These are phyloP conservation scores for Tuberolachnus salignus DNA, from an alignment of 2,888 invertebrate genomes.

Conservation along the genomic window DNA sequence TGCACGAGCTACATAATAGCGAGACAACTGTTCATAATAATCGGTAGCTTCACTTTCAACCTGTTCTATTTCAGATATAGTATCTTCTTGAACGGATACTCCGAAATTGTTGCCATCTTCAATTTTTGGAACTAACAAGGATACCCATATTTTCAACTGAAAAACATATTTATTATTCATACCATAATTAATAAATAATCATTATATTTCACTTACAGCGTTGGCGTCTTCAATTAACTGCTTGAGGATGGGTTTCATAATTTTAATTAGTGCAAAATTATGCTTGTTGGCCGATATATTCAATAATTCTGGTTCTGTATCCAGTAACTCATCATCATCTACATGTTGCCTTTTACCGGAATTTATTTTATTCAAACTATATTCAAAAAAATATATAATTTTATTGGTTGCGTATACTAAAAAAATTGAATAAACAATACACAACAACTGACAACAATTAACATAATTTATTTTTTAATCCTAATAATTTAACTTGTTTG, in stretches of 20 bases:
- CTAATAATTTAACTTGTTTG: too few species aligned
- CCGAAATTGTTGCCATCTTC: constrained; percentile 99
- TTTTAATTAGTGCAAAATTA: constrained; percentile 83
- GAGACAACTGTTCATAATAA: constrained; percentile 96
- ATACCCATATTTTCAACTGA: constrained; percentile 97
- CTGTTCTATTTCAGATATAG: constrained; percentile 93
- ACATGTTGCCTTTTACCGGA: constrained; percentile 28
- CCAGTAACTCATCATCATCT: constrained; percentile 29
- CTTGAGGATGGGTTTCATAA: constrained; percentile 92
- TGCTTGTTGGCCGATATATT: constrained; percentile 85
- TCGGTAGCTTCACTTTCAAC: constrained; percentile 97
- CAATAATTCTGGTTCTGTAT: constrained; percentile 73
- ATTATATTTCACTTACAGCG: constrained; percentile 69
- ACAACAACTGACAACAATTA: too few species aligned
- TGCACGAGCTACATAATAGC: constrained; percentile 91
- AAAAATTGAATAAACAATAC: too few species aligned
- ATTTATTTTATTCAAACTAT: constrained; percentile 28
- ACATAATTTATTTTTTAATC: too few species aligned
- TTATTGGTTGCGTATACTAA: too few species aligned
- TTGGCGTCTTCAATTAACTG: constrained; percentile 95
- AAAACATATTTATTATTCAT: constrained; percentile 61
- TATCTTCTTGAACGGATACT: constrained; percentile 97
- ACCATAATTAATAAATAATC: background rate
- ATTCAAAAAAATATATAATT: background rate
- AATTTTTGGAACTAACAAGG: constrained; percentile 97